Evolutionary conservation across 1,140 invertebrate species (phyloP), one percentile per base, ranked within the genome.

Genomic region (Drosophila malerkotliana): DNA sequence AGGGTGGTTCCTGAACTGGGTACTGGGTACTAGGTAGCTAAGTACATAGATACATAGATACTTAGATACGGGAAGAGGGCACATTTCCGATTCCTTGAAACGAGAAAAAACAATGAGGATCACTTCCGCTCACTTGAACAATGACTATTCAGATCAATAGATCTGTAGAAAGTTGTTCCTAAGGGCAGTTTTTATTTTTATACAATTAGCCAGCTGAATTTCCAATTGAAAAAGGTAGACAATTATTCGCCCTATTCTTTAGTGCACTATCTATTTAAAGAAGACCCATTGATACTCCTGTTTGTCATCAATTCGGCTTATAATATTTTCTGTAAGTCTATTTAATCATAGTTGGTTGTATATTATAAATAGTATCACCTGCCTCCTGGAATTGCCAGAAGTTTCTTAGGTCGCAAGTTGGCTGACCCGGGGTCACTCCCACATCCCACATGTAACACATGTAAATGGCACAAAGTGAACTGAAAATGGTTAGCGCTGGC

Each of bases 71-170:
- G 32, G 45, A 37, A 14, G 10, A 30, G 49, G 48, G 49, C 12
- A 9, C 24, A 30, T 61, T 69, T 69, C 10, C 61, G 14, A 37
- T 69, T 69, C 52, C 34, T 26, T 26, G 30, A 69, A 69, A 30
- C 3, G 12, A 18, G 14, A 39, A 26, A 26, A 34, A 14, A 58
- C 66, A 68, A 69, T 57, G 18, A 30, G 24, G 18, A 14, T 26
- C 64, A 57, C 67, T 69, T 69, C 67, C 67, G 63, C 51, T 69
- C 62, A 69, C 67, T 69, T 69, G 44, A 69, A 69, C 41, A 69
- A 69, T 49, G 32, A 49, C 6, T 12, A 2, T 8, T n/a, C n/a
- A 39, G 49, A 67, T 53, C 61, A 47, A 56, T 56, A 48, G n/a
- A 68, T 68, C 49, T 15, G n/a, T 10, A 48, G 24, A 67, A 68